A percentile compares a stretch with the other conserved stretches of the same genome.
Conservation (phyloP, 2,113 vertebrate genomes). For the Cephalopholis sonnerati region DNA sequence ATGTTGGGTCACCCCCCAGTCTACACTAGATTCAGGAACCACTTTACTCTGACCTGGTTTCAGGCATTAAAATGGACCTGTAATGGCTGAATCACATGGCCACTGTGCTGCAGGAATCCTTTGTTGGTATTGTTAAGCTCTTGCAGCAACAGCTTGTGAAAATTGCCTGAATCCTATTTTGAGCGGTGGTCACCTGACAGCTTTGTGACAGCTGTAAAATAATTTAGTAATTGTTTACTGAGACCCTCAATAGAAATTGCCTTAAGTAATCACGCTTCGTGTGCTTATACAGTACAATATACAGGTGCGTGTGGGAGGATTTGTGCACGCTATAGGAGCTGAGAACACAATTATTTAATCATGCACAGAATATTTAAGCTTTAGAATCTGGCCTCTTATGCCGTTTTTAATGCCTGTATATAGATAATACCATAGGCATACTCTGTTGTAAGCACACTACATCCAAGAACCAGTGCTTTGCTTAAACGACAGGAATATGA, state of each 20-base stretch:
- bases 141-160: constrained; percentile 51
- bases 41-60: constrained; percentile 70
- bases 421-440: constrained; percentile 2
- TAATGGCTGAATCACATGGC: constrained; percentile 52
- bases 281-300: constrained; percentile 10
- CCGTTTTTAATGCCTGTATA: constrained; percentile 7
- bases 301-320: constrained; percentile 24
- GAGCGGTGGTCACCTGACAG: constrained; percentile 54
- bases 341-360: constrained; percentile 27
- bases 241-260: constrained; percentile 27
- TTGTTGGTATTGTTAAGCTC: constrained; percentile 61
- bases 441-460: neutral
- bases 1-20: constrained; percentile 37
- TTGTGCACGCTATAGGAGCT: neutral
- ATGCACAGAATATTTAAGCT: constrained; percentile 15
- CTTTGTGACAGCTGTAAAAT: constrained; percentile 42
- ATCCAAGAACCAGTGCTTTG: neutral
- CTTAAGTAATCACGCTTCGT: constrained; percentile 23
- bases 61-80: constrained; percentile 52
- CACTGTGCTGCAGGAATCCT: constrained; percentile 46
- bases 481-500: neutral
- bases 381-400: constrained; percentile 28
- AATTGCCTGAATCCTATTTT: constrained; percentile 65
- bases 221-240: constrained; percentile 49
- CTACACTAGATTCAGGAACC: constrained; percentile 44